phyloP scores from a whole-genome alignment of 2,888 invertebrate genomes.

The Epiblema foenella region DNA sequence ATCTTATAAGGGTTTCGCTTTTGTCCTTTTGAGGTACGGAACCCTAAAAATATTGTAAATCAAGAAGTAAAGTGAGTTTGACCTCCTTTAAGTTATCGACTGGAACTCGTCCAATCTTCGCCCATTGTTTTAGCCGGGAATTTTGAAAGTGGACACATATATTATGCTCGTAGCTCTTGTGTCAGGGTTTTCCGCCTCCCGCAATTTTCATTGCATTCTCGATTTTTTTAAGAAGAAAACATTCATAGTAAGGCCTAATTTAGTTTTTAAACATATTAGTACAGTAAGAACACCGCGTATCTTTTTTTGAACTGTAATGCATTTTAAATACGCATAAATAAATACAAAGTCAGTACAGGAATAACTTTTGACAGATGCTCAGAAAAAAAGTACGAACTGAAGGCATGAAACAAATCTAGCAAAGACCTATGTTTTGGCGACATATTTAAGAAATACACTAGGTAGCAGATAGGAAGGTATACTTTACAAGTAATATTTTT shows the following conservation, averaged over 20 bases:
- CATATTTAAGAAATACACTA: no score
- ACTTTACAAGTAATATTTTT: not conserved
- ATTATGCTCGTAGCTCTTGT: slow-evolving; percentile 22
- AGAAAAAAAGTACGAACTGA: no score
- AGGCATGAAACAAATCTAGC: no score
- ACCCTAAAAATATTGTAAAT: slow-evolving; percentile 55
- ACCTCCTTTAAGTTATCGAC: slow-evolving; percentile 73
- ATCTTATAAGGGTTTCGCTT: no score
- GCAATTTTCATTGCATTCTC: slow-evolving; percentile 24
- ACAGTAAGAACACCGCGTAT: no score
- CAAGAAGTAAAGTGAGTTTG: slow-evolving; percentile 62
- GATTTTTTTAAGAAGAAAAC: slow-evolving; percentile 1
- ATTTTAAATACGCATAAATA: no score
- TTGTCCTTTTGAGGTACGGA: no score
- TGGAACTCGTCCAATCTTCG: slow-evolving; percentile 74
- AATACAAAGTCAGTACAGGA: no score
- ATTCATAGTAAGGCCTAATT: not conserved
- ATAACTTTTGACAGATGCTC: no score
- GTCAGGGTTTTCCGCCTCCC: slow-evolving; percentile 26
- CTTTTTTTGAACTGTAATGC: no score
- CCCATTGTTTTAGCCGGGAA: slow-evolving; percentile 64
- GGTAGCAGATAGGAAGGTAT: not conserved
- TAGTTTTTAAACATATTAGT: not conserved
- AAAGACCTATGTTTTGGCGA: no score
- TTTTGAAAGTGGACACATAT: slow-evolving; percentile 58